Conservation (phyloP, 2,113 vertebrate genomes). For the Spheniscus mendiculus region DNA sequence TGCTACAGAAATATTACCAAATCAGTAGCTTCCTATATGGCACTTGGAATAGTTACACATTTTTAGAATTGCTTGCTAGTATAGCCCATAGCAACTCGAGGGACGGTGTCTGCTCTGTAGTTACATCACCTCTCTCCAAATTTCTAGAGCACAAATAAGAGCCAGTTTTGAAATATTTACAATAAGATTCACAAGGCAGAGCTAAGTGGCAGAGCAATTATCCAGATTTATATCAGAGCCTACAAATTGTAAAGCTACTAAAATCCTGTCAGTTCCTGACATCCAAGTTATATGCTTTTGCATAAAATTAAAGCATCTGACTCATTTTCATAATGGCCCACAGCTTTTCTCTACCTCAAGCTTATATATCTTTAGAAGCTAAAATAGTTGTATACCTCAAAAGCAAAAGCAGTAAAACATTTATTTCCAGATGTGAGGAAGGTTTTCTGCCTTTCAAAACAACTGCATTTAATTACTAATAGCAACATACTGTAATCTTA, state of each 20-base stretch:
- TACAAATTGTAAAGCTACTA: not conserved
- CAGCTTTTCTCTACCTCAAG: not conserved
- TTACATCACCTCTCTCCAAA: not conserved
- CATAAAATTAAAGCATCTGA: constrained; percentile 31
- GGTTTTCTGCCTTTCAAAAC: not conserved
- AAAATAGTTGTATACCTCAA: not conserved
- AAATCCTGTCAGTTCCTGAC: not conserved
- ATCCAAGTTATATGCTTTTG: not conserved
- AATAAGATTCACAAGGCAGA: not conserved
- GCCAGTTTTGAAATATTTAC: not conserved
- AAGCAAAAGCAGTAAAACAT: not conserved
- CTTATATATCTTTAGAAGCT: not conserved
- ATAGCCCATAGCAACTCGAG: not conserved
- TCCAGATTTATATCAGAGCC: constrained; percentile 6
- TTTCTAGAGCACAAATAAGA: not conserved
- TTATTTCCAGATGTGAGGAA: not conserved
- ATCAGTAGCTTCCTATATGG: not conserved
- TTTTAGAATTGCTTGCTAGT: not conserved
- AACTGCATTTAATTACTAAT: not conserved
- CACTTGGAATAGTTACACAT: not conserved
- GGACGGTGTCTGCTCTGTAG: not conserved
- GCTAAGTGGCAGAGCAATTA: not conserved
- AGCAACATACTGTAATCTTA: not conserved
- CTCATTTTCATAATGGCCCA: not conserved
- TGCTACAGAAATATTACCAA: not conserved